Evolutionary conservation across 1,140 invertebrate species (phyloP).

Genomic region (Pissodes strobi): DNA sequence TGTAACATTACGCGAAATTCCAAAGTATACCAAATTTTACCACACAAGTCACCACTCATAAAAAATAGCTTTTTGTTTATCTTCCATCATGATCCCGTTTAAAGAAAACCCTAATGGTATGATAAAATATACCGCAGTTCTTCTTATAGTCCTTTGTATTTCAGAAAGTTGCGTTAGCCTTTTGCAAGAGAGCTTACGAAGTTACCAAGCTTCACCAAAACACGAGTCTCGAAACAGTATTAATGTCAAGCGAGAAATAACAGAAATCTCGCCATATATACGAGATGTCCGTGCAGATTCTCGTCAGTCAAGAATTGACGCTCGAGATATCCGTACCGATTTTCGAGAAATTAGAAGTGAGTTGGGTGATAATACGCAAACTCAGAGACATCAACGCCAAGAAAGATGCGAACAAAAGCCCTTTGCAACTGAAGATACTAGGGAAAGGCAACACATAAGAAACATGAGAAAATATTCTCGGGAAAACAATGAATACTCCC

Average conservation of each 20-base stretch:
- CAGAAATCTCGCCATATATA: not conserved
- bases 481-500: too few species aligned
- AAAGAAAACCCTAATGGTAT: slow-evolving; percentile 15
- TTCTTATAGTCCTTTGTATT: slow-evolving; percentile 22
- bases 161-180: slow-evolving; percentile 12
- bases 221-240: too few species aligned
- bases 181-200: too few species aligned
- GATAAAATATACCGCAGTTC: slow-evolving; percentile 4
- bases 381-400: too few species aligned
- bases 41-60: slow-evolving; percentile 28
- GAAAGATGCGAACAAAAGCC: too few species aligned
- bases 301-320: slow-evolving; percentile 29
- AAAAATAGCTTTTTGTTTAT: slow-evolving; percentile 6
- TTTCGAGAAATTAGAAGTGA: slow-evolving; percentile 34
- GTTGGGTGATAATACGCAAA: not conserved
- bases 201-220: too few species aligned
- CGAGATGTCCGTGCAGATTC: slow-evolving; percentile 32
- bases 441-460: too few species aligned
- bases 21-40: slow-evolving; percentile 22
- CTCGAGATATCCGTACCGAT: slow-evolving; percentile 30
- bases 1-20: slow-evolving; percentile 11
- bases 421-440: too few species aligned
- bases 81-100: slow-evolving; percentile 30
- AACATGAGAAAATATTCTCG: too few species aligned
- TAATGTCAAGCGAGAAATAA: slow-evolving; percentile 10